Percentiles rank a stretch among this genome's conserved stretches.
phyloP scores from a whole-genome alignment of 2,797 vertebrate genomes.

The Steatocranus sp. region DNA sequence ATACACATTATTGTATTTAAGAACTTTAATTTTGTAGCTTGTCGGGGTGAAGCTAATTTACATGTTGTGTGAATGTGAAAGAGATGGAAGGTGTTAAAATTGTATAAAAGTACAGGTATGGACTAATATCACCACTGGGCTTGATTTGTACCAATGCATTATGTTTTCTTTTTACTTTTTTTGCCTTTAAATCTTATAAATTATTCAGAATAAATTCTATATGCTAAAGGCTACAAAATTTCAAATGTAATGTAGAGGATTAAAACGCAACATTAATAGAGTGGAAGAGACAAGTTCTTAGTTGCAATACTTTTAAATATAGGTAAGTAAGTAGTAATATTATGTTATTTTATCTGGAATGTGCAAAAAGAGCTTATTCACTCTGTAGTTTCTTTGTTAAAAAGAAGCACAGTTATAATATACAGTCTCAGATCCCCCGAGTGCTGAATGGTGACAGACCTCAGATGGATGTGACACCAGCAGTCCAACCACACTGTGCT shows the following conservation, averaged over 20 bases:
- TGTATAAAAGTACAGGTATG: neutral
- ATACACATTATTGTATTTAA: neutral
- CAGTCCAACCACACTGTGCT: constrained; percentile 23
- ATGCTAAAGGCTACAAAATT: neutral
- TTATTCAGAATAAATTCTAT: neutral
- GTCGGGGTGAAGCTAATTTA: neutral
- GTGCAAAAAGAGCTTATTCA: neutral
- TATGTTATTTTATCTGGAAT: neutral
- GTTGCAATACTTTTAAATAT: neutral
- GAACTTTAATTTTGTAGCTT: neutral
- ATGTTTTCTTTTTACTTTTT: neutral
- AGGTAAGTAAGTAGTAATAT: neutral
- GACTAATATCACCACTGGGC: neutral
- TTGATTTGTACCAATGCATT: neutral
- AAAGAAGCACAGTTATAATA: neutral
- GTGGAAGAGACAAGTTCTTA: neutral
- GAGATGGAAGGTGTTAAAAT: neutral
- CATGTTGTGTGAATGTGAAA: neutral
- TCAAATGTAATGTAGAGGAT: too few species aligned
- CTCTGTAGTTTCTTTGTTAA: neutral
- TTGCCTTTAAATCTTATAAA: neutral
- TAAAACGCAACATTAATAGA: neutral
- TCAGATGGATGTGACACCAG: constrained; percentile 57
- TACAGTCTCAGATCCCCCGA: neutral
- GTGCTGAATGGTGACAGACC: constrained; percentile 31